Evolutionary conservation across 2,113 vertebrate species (phyloP), one percentile per base, ranked within the genome.

Genomic region (Onychostoma macrolepis): DNA sequence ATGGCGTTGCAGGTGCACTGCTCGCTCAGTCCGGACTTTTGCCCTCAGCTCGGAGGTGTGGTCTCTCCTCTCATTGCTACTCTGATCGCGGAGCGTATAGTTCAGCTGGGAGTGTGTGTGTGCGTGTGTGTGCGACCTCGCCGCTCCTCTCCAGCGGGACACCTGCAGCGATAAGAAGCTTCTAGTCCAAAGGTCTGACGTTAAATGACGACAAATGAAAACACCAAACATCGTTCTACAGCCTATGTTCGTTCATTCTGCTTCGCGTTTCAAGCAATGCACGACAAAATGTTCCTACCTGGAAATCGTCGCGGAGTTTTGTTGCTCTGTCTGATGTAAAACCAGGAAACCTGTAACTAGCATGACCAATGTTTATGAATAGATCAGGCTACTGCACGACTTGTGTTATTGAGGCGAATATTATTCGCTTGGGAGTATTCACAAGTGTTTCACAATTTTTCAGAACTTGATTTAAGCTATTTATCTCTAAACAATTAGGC

Each of bases 1-100:
- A 36, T 48, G 33, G 83, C 48, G 78, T 21, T 76, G 80, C 85
- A 89, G 85, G 85, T 84, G 85, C 71, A 75, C 45, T 53, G 43
- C 80, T 86, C 63, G 48, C 61, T 80, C 67, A 41, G 50, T 61
- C 83, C 83, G 77, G 83, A 88, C 87, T 88, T 88, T 88, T 80
- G 83, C 87, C 84, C 84, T 80, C 43, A 58, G 80, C 41, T 38
- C 36, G 87, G 36, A 72, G 83, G 83, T 85, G 87, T 76, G 83
- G 87, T 80, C 77, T 85, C n/a, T 67, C 26, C 41, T 50, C 53
- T 58, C 79, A 61, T 82, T 75, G 79, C 67, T 86, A 67, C 76
- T 81, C 77, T 72, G 85, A 43, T 81, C 30, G 77, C 65, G 67
- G 85, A 72, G 76, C 67, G 36, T 85, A 43, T 82, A 72, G 77